phyloP scores from a whole-genome alignment of 2,797 vertebrate species.

The Staurois parvus region DNA sequence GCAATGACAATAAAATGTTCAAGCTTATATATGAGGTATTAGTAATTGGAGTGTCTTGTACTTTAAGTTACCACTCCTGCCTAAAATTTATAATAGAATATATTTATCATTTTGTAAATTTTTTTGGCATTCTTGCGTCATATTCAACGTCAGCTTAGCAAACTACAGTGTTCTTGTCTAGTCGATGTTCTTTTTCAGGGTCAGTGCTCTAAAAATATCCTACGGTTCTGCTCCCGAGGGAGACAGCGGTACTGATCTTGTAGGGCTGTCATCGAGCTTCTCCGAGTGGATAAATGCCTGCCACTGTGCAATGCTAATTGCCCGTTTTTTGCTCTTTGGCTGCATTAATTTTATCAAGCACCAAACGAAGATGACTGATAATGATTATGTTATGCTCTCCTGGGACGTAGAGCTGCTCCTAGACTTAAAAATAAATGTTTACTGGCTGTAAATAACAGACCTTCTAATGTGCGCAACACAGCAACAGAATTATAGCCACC shows the following conservation, averaged over 20 bases:
- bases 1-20: no score
- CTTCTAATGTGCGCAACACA: background rate
- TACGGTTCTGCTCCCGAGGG: background rate
- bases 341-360: background rate
- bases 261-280: conserved; percentile 2
- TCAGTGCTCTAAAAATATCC: conserved; percentile 1
- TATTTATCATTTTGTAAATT: background rate
- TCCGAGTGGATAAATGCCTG: background rate
- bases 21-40: no score
- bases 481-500: background rate
- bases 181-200: background rate
- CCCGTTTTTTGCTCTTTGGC: background rate
- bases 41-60: no score
- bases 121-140: background rate
- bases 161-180: background rate
- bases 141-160: background rate
- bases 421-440: background rate
- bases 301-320: background rate
- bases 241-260: background rate
- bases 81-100: no score
- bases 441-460: background rate
- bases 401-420: background rate
- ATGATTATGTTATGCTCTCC: background rate
- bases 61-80: no score
- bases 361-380: conserved; percentile 10